phyloP scores from a whole-genome alignment of 2,888 invertebrate genomes.

The Epirrhoe alternata region DNA sequence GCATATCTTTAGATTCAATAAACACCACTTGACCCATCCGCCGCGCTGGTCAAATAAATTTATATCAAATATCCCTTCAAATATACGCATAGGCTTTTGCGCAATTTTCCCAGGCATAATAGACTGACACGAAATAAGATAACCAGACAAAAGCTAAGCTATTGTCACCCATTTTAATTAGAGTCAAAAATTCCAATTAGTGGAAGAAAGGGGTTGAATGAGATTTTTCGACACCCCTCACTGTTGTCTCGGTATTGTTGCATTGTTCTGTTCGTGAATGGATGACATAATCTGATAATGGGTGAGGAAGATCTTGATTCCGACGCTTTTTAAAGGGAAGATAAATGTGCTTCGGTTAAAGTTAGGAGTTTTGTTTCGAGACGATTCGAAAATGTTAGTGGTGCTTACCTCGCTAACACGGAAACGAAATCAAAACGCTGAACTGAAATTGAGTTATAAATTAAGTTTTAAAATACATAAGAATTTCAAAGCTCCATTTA shows the following conservation, averaged over 20 bases:
- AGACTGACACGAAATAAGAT: constrained; percentile 1
- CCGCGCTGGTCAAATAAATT: too few species aligned
- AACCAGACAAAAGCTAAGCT: constrained; percentile 11
- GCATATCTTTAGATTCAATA: too few species aligned
- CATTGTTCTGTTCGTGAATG: constrained; percentile 17
- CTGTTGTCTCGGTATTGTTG: constrained; percentile 12
- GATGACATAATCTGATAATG: constrained; percentile 11
- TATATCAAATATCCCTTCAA: too few species aligned
- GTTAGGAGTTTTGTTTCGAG: too few species aligned
- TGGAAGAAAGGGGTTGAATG: constrained; percentile 28
- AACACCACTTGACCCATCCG: too few species aligned
- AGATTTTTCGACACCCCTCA: constrained; percentile 25
- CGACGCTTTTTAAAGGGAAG: neutral
- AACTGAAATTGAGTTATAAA: too few species aligned
- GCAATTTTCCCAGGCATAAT: neutral
- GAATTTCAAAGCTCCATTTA: too few species aligned
- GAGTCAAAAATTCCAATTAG: constrained; percentile 42
- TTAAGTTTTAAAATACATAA: too few species aligned
- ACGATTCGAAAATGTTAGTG: too few species aligned
- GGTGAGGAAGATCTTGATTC: neutral
- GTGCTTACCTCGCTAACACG: too few species aligned
- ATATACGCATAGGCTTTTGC: neutral
- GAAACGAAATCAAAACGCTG: too few species aligned
- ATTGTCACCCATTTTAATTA: constrained; percentile 31
- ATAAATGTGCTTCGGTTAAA: neutral